These are phyloP conservation scores for Diabrotica undecimpunctata DNA, from an alignment of 1,140 invertebrate species.

Conservation along the genomic window DNA sequence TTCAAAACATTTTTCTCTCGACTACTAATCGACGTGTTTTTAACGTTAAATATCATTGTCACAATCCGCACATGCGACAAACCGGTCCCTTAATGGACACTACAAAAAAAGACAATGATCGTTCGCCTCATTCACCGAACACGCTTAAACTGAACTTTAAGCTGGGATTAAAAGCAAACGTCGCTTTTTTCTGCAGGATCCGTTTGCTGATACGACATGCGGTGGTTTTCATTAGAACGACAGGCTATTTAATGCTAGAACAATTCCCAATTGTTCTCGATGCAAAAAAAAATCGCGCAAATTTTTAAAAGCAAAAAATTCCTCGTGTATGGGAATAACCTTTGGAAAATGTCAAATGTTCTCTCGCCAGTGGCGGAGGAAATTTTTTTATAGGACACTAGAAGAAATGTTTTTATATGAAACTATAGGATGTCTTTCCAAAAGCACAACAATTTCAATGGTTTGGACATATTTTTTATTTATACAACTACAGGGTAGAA, in stretches of 20 bases:
- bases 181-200: conserved; percentile 6
- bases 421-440: no score
- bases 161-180: neutral
- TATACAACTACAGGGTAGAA: no score
- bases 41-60: neutral
- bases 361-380: no score
- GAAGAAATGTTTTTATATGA: no score
- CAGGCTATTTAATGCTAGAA: conserved; percentile 9
- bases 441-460: no score
- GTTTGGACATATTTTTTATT: no score
- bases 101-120: conserved; percentile 1
- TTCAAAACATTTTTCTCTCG: no score
- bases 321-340: no score
- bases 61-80: neutral
- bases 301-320: no score
- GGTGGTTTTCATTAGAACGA: conserved; percentile 2
- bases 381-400: no score
- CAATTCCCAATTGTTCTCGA: conserved; percentile 26
- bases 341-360: no score
- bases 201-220: neutral
- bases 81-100: neutral
- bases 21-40: neutral
- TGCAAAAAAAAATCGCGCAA: no score
- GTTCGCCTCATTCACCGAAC: conserved; percentile 9
- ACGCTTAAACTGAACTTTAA: conserved; percentile 13